Conservation (phyloP, 1,140 invertebrate genomes). For the Brachionus asplanchnoidis region DNA sequence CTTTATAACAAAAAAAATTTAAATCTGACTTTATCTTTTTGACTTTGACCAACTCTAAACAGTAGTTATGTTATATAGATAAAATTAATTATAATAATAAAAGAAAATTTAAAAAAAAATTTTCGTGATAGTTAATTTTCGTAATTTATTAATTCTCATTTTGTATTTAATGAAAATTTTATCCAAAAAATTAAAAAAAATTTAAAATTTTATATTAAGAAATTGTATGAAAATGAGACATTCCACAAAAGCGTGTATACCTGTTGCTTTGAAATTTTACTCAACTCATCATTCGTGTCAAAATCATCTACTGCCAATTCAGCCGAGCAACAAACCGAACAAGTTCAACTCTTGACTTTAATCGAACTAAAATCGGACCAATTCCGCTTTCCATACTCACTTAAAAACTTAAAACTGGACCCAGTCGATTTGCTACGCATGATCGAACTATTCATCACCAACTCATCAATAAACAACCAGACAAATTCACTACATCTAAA, state of each 20-base stretch:
- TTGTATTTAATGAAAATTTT: too few relatives aligned
- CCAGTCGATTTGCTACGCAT: neutral
- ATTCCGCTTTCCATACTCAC: constrained; percentile 4
- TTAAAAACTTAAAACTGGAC: neutral
- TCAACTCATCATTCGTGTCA: neutral
- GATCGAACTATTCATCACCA: constrained; percentile 11
- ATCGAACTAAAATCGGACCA: neutral
- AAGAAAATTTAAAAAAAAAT: too few relatives aligned
- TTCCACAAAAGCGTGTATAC: neutral
- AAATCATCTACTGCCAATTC: neutral
- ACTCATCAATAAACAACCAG: neutral
- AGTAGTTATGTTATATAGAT: too few relatives aligned
- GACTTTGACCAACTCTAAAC: too few relatives aligned
- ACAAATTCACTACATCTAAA: neutral
- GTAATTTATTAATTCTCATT: too few relatives aligned
- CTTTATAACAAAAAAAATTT: too few relatives aligned
- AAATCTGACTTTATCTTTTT: too few relatives aligned
- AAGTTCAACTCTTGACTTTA: neutral
- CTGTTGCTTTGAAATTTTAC: constrained; percentile 12
- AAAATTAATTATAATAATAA: too few relatives aligned
- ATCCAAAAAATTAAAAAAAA: neutral
- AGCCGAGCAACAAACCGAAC: neutral
- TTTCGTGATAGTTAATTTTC: too few relatives aligned
- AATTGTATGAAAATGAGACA: neutral
- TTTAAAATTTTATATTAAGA: neutral